Evolutionary conservation across 1,140 invertebrate species (phyloP).

Genomic region (Eulimnadia texana): DNA sequence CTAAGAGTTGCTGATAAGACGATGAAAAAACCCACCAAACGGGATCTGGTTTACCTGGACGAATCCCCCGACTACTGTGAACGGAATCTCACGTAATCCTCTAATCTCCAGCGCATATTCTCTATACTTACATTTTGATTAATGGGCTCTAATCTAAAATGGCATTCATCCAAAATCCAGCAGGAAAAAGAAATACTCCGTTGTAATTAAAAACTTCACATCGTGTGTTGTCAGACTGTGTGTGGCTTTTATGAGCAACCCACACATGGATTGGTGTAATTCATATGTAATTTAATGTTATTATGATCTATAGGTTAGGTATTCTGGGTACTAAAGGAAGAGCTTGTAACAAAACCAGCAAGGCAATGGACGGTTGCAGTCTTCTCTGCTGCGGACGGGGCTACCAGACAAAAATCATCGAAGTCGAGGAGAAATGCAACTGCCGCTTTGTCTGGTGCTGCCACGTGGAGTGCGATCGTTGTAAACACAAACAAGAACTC

Average conservation of each 20-base stretch:
- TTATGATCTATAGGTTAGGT: slow-evolving; percentile 42
- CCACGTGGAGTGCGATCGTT: slow-evolving; percentile 70
- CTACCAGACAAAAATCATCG: slow-evolving; percentile 69
- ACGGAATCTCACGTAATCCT: slow-evolving; percentile 59
- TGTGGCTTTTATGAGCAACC: too few species aligned
- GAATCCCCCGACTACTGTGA: slow-evolving; percentile 77
- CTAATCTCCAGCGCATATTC: neutral
- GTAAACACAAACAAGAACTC: slow-evolving; percentile 59
- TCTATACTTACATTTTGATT: neutral
- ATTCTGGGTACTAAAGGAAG: slow-evolving; percentile 70
- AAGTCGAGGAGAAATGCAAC: slow-evolving; percentile 78
- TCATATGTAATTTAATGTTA: too few species aligned
- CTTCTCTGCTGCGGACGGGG: slow-evolving; percentile 74
- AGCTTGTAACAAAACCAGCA: slow-evolving; percentile 63
- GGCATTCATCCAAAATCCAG: neutral
- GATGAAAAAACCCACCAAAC: slow-evolving; percentile 65
- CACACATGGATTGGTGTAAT: too few species aligned
- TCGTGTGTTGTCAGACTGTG: too few species aligned
- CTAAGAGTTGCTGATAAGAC: slow-evolving; percentile 50
- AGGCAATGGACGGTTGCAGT: slow-evolving; percentile 33
- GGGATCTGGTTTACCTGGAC: slow-evolving; percentile 66
- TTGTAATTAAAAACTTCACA: too few species aligned
- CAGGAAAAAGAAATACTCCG: too few species aligned
- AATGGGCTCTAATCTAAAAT: neutral
- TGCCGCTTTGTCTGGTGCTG: slow-evolving; percentile 92